Evolutionary conservation across 2,888 invertebrate genomes (phyloP), one percentile per base, ranked within the genome.

Genomic region (Scrobipalpa atriplicella): DNA sequence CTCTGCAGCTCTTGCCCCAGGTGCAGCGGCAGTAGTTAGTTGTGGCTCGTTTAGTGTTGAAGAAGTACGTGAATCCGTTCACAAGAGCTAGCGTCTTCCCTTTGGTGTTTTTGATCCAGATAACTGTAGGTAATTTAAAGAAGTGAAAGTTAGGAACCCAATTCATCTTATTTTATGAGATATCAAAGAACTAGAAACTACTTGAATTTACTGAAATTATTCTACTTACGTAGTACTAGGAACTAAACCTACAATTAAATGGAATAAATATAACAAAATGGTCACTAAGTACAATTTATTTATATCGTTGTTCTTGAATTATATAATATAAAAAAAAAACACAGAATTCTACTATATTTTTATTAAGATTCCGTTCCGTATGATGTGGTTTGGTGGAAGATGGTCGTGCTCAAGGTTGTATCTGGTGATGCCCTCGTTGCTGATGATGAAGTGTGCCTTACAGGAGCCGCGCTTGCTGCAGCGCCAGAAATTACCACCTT

Each of bases 1-100:
- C 74, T 39, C 71, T 73, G 66, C 80, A 80, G 21, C 61, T 56
- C 21, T 70, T 69, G 0, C 70, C 72, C 6, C 67, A 69, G 18
- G 75, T 75, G 63, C 76, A 76, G 3, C 70, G 63, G 71, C 74
- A 77, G 0, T 39, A 70, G 54, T 68, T 70, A 0, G 69, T 71
- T 19, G 69, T 68, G 21, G 16, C 65, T 10, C 68, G 70, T 13
- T 64, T 69, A 19, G 66, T 70, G 18, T 71, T 72, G 62, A 73
- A 73, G 60, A 73, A 79, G 39, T n/a, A 11, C 0, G 78, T 73
- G 52, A 69, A 77, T 0, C 74, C 72, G 41, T 75, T 69, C 9
- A 77, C 68, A 0, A 54, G 11, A n/a, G 21, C 54, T 10, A 54
- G 19, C 18, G 19, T 19, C 19, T 21, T 54, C 2, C 21, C 54